Conservation (phyloP, 2,797 vertebrate species). For the Sardinella longiceps region DNA sequence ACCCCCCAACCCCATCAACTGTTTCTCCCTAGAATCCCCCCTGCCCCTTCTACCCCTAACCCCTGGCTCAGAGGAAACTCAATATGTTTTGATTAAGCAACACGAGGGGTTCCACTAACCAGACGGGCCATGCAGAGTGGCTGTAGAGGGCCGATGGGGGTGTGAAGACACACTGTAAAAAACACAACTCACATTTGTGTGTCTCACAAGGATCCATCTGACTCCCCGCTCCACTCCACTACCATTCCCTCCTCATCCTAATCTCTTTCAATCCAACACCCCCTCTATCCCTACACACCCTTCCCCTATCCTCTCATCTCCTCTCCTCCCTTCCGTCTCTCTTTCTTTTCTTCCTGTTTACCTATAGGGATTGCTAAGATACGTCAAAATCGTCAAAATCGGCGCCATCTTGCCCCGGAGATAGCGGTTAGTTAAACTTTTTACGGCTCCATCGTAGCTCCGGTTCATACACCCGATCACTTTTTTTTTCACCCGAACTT, state of each 20-base stretch:
- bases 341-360: not conserved
- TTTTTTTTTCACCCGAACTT: no score
- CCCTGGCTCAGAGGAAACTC: conserved; percentile 44
- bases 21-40: not conserved
- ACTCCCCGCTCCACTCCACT: not conserved
- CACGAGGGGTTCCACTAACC: conserved; percentile 37
- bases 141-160: conserved; percentile 34
- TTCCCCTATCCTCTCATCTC: conserved; percentile 23
- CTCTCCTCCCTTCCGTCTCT: not conserved
- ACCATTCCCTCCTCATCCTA: no score
- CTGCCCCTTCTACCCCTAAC: not conserved
- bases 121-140: conserved; percentile 34
- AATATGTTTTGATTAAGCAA: conserved; percentile 67
- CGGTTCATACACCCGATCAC: no score
- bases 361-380: no score
- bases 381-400: no score
- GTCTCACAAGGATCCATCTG: not conserved
- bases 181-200: no score
- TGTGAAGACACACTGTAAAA: conserved; percentile 46
- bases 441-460: no score
- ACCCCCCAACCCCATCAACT: not conserved
- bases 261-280: no score
- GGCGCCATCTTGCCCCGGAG: no score
- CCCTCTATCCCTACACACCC: conserved; percentile 12
- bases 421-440: no score